These are phyloP conservation scores for Stenodera caucasica DNA, from an alignment of 2,888 invertebrate genomes.

Conservation along the genomic window DNA sequence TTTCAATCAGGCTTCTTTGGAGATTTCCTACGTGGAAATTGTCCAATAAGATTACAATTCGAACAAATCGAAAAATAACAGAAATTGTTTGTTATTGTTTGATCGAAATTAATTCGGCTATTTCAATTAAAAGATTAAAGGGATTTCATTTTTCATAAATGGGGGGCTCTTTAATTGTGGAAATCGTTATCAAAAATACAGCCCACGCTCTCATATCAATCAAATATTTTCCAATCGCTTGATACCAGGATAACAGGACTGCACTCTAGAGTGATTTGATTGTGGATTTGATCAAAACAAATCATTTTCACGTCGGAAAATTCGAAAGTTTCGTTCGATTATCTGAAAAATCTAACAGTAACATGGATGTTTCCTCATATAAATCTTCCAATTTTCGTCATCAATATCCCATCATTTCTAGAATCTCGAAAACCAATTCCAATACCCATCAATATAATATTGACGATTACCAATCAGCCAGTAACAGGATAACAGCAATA, in stretches of 20 bases:
- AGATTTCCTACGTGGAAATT: neutral
- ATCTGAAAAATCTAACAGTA: too few relatives aligned
- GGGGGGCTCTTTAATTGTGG: too few relatives aligned
- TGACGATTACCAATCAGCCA: constrained; percentile 44
- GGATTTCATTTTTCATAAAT: too few relatives aligned
- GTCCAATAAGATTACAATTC: neutral
- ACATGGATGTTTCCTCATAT: too few relatives aligned
- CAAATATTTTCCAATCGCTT: neutral
- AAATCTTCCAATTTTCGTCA: neutral
- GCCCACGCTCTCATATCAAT: neutral
- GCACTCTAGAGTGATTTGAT: neutral
- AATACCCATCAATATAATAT: constrained; percentile 37
- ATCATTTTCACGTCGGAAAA: neutral
- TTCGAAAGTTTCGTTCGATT: neutral
- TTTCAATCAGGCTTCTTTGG: neutral
- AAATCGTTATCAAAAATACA: too few relatives aligned
- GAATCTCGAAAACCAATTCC: neutral
- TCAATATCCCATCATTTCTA: neutral
- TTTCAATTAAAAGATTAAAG: neutral
- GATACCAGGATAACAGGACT: constrained; percentile 5
- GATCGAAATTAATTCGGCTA: too few relatives aligned
- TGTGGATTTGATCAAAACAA: neutral
- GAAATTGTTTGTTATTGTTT: neutral
- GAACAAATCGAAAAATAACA: neutral
- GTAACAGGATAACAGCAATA: constrained; percentile 41